A percentile compares a stretch with the other conserved stretches of the same genome.
These are phyloP conservation scores for Drosophila anomalata DNA, from an alignment of 2,888 invertebrate genomes.

Conservation along the genomic window DNA sequence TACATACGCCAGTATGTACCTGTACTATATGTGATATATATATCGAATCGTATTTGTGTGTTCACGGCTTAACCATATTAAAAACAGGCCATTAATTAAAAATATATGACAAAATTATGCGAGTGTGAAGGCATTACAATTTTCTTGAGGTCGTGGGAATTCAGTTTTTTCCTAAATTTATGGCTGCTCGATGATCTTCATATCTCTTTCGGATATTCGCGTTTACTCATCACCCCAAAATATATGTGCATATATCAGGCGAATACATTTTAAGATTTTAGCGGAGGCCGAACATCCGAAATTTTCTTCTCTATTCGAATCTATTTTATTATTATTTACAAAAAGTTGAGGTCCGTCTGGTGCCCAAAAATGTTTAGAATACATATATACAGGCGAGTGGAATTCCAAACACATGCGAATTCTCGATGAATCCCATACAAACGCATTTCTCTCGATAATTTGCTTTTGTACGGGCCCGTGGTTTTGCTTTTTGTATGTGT, in stretches of 20 bases:
- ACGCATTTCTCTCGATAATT: constrained; percentile 30
- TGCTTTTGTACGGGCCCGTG: constrained; percentile 25
- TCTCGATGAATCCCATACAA: constrained; percentile 38
- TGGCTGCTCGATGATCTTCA: constrained; percentile 36
- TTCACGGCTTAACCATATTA: constrained; percentile 22
- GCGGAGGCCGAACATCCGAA: constrained; percentile 25
- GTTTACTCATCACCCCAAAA: constrained; percentile 30
- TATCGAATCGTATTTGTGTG: constrained; percentile 4
- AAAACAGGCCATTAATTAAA: constrained; percentile 28
- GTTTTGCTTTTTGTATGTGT: constrained; percentile 53
- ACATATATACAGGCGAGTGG: constrained; percentile 30
- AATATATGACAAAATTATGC: constrained; percentile 21
- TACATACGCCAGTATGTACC: constrained; percentile 10
- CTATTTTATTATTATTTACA: constrained; percentile 43
- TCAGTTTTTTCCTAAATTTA: constrained; percentile 32
- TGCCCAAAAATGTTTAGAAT: constrained; percentile 34
- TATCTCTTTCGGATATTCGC: constrained; percentile 40
- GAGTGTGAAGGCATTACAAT: constrained; percentile 29
- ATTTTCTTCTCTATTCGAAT: constrained; percentile 25
- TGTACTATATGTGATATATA: constrained; percentile 28
- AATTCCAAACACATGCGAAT: constrained; percentile 48
- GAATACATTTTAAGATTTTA: constrained; percentile 31
- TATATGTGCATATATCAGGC: constrained; percentile 13
- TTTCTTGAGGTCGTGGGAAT: constrained; percentile 32
- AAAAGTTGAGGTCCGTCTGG: constrained; percentile 35